Conservation (phyloP, 2,888 invertebrate species). For the Andrena camellia region DNA sequence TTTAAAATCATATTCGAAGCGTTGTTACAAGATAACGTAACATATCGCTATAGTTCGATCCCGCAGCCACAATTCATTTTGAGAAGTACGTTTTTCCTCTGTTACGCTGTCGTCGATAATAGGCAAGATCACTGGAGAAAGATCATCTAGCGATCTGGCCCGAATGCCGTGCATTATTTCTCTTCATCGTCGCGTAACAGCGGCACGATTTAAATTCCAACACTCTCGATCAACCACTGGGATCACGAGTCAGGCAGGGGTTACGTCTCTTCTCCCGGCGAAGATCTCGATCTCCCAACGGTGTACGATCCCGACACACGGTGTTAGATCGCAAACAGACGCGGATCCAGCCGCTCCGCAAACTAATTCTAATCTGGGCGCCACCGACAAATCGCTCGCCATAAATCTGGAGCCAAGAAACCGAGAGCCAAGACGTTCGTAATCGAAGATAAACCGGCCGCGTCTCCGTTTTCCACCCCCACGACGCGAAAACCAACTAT, state of each 20-base stretch:
- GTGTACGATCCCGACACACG: conserved; percentile 54
- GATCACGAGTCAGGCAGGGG: conserved; percentile 56
- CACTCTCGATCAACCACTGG: conserved; percentile 41
- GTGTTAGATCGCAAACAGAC: conserved; percentile 76
- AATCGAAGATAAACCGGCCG: conserved; percentile 84
- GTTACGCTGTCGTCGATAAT: neutral
- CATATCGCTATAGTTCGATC: conserved; percentile 1
- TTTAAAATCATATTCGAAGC: too few relatives aligned
- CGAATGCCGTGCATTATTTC: conserved; percentile 34
- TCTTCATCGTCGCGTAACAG: conserved; percentile 11
- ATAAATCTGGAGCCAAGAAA: conserved; percentile 83
- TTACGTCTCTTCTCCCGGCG: conserved; percentile 52
- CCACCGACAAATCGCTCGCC: conserved; percentile 84
- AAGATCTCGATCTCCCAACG: conserved; percentile 68
- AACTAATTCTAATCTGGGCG: conserved; percentile 85
- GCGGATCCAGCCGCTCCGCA: conserved; percentile 75
- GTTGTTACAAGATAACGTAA: neutral
- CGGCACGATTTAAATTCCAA: conserved; percentile 51
- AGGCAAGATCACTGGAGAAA: conserved; percentile 23
- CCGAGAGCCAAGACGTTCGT: conserved; percentile 82
- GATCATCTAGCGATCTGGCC: conserved; percentile 31
- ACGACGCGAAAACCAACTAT: conserved; percentile 74
- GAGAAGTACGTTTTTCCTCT: too few relatives aligned
- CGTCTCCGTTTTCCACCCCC: conserved; percentile 51
- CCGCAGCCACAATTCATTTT: neutral